Evolutionary conservation across 1,140 invertebrate species (phyloP), one percentile per base, ranked within the genome.

Genomic region (Aphidius ervi): DNA sequence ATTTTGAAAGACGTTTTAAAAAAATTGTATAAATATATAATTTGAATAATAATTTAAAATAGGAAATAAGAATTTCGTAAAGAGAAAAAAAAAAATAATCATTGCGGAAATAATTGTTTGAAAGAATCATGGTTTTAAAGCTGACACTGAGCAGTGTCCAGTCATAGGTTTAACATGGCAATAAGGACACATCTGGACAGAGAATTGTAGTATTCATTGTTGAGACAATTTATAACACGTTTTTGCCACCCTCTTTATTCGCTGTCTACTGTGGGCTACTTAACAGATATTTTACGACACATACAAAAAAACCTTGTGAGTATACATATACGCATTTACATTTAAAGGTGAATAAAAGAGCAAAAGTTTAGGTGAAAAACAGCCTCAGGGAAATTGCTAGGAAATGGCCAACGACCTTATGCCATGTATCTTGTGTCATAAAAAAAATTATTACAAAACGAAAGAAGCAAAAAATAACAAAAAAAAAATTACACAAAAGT

Each of bases 291-390:
- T 75, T 73, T 70, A 71, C 63, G 63, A 62, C 57, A 63, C 59
- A 63, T 63, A 67, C 56, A 62, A 56, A 62, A 45, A n/a, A 47
- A 45, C 31, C 6, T 16, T 16, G 16, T 16, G 16, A 16, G 46
- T 3, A 6, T 48, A 48, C 5, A 48, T n/a, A 20, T 4, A n/a
- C 8, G 46, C 6, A 20, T 48, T n/a, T 40, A 10, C 42, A 37
- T 10, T 37, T 37, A 40, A 23, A 52, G 43, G 41, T 40, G 31
- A 47, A 42, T 42, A 52, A 45, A 56, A 59, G 67, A 70, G 74
- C 63, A 70, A 75, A 75, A 74, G 69, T 73, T 74, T 66, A 69
- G 69, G 63, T 75, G 70, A 75, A 74, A 74, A 74, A 74, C 70
- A 72, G 70, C 70, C 66, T 67, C 68, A 73, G 74, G 23, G 74